Percentiles rank a stretch among this genome's conserved stretches.
phyloP scores from a whole-genome alignment of 2,888 invertebrate species.

The Polydrusus cervinus region DNA sequence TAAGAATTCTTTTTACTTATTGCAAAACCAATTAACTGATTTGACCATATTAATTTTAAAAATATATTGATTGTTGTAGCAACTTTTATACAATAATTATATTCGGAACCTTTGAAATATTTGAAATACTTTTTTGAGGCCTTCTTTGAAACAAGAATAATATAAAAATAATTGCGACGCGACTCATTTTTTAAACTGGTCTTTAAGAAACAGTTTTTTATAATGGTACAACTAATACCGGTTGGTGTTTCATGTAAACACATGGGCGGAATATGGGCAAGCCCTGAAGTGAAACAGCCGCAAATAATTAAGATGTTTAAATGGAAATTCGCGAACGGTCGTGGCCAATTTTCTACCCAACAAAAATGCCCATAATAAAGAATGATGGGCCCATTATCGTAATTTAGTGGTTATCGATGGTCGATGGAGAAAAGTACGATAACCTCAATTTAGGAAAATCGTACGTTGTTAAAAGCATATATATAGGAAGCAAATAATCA shows the following conservation, averaged over 20 bases:
- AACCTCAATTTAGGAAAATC: constrained; percentile 18
- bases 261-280: constrained; percentile 65
- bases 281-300: constrained; percentile 60
- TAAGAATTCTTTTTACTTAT: too few species aligned
- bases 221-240: constrained; percentile 43
- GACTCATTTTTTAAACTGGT: too few species aligned
- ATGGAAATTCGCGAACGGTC: constrained; percentile 62
- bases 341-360: constrained; percentile 49
- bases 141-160: too few species aligned
- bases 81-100: too few species aligned
- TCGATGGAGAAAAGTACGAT: constrained; percentile 32
- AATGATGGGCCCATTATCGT: constrained; percentile 48
- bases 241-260: constrained; percentile 65
- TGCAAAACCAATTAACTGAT: too few species aligned
- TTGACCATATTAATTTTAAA: too few species aligned
- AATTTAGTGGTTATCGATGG: constrained; percentile 51
- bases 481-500: not conserved
- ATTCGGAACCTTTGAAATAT: too few species aligned
- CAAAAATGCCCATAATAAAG: constrained; percentile 50
- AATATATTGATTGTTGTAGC: too few species aligned
- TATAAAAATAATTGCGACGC: too few species aligned
- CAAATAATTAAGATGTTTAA: constrained; percentile 69
- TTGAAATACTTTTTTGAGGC: too few species aligned
- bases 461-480: constrained; percentile 5
- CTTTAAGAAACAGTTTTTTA: too few species aligned